Conservation (phyloP, 2,797 vertebrate species). For the Fistularia tabacaria region DNA sequence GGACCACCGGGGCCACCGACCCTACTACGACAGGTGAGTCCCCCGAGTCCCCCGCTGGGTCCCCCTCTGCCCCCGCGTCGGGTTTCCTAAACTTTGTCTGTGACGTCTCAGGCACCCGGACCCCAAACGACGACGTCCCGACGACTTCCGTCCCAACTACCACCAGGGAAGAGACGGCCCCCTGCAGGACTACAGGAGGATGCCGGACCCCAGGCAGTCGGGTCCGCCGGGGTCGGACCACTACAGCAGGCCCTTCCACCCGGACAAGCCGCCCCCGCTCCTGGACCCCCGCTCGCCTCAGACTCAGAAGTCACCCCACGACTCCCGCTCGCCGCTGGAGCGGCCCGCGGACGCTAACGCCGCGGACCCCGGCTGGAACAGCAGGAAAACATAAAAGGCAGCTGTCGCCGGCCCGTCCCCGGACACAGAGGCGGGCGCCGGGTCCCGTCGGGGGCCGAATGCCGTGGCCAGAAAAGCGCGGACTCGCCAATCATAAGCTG, state of each 20-base stretch:
- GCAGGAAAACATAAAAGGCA: constrained; percentile 81
- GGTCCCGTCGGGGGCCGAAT: constrained; percentile 40
- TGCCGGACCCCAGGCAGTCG: constrained; percentile 86
- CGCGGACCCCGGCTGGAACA: constrained; percentile 90
- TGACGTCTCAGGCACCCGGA: constrained; percentile 83
- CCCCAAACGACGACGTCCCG: constrained; percentile 86
- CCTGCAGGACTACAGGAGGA: constrained; percentile 88
- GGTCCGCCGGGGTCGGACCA: constrained; percentile 85
- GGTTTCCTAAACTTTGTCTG: not conserved
- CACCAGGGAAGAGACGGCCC: constrained; percentile 74
- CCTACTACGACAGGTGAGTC: constrained; percentile 92
- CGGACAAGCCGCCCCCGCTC: constrained; percentile 85
- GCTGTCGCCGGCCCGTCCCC: too few relatives aligned
- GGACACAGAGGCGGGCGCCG: too few relatives aligned
- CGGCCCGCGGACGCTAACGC: constrained; percentile 82
- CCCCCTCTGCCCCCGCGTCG: not conserved
- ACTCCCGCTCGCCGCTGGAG: constrained; percentile 86
- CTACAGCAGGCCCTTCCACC: constrained; percentile 87
- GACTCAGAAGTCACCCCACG: constrained; percentile 91
- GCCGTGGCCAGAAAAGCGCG: constrained; percentile 60
- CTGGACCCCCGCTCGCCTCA: constrained; percentile 91
- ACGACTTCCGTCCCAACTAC: constrained; percentile 88
- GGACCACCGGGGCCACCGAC: constrained; percentile 89
- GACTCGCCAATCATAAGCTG: constrained; percentile 56
- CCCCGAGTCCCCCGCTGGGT: too few relatives aligned